Percentiles rank a stretch among this genome's conserved stretches.
phyloP scores from a whole-genome alignment of 2,113 vertebrate genomes.

The Oreochromis niloticus region DNA sequence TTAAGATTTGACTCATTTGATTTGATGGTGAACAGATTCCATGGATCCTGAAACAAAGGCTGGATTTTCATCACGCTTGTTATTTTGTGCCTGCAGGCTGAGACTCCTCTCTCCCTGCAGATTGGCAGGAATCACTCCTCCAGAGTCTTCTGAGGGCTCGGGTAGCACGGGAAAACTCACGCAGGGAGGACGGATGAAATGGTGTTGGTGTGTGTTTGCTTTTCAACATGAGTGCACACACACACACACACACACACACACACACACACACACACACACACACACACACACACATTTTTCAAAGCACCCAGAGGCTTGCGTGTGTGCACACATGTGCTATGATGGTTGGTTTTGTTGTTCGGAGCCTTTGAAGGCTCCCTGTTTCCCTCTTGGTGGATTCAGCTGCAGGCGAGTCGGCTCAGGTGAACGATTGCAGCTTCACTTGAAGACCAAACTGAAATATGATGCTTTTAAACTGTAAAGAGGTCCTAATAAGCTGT shows the following conservation, averaged over 20 bases:
- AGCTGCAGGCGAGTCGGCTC: neutral
- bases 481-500: neutral
- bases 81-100: neutral
- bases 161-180: neutral
- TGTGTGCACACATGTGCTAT: neutral
- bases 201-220: neutral
- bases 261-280: neutral
- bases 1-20: neutral
- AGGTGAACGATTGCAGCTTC: neutral
- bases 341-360: neutral
- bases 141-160: neutral
- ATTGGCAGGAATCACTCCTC: neutral
- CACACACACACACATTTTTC: neutral
- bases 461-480: neutral
- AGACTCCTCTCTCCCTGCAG: neutral
- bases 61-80: neutral
- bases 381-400: neutral
- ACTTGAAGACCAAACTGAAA: neutral
- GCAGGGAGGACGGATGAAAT: neutral
- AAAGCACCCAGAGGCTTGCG: neutral
- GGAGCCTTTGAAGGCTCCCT: constrained; percentile 8
- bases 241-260: neutral
- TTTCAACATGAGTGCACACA: neutral
- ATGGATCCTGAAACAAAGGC: neutral
- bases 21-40: neutral